These are phyloP conservation scores for Andricus quercusramuli DNA, from an alignment of 2,888 invertebrate species.

Conservation along the genomic window DNA sequence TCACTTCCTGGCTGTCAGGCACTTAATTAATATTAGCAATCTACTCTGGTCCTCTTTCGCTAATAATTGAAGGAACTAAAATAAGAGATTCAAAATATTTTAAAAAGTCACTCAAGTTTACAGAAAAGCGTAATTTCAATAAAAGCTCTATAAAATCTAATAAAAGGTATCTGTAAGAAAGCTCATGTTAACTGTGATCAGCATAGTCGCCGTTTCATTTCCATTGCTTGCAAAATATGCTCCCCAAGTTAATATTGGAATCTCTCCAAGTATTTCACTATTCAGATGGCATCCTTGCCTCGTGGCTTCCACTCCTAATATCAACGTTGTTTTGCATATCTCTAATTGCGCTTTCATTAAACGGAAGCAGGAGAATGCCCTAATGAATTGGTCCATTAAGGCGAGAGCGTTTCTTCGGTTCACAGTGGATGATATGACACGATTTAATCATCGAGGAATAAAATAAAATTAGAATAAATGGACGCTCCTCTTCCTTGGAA, in stretches of 20 bases:
- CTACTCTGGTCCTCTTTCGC: too few relatives aligned
- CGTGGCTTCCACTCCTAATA: slow-evolving; percentile 58
- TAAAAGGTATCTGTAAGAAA: not conserved
- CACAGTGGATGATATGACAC: not conserved
- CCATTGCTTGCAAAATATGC: slow-evolving; percentile 62
- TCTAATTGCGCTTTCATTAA: slow-evolving; percentile 72
- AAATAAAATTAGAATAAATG: not conserved
- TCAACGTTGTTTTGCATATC: slow-evolving; percentile 71
- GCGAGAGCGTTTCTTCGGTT: slow-evolving; percentile 23
- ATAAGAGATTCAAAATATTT: too few relatives aligned
- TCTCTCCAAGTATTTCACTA: slow-evolving; percentile 70
- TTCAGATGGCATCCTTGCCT: slow-evolving; percentile 67
- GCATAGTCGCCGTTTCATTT: slow-evolving; percentile 55
- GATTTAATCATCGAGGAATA: not conserved
- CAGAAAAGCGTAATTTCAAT: not conserved
- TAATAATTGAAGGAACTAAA: too few relatives aligned
- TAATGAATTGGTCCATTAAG: slow-evolving; percentile 70
- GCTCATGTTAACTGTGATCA: not conserved
- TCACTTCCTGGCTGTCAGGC: not conserved
- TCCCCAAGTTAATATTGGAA: slow-evolving; percentile 68
- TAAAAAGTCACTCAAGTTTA: too few relatives aligned
- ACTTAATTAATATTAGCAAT: too few relatives aligned
- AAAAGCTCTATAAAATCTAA: not conserved
- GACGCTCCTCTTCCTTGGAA: too few relatives aligned
- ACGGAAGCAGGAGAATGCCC: slow-evolving; percentile 64